These are phyloP conservation scores for Andrena flavipes DNA, from an alignment of 2,888 invertebrate genomes.

Conservation along the genomic window DNA sequence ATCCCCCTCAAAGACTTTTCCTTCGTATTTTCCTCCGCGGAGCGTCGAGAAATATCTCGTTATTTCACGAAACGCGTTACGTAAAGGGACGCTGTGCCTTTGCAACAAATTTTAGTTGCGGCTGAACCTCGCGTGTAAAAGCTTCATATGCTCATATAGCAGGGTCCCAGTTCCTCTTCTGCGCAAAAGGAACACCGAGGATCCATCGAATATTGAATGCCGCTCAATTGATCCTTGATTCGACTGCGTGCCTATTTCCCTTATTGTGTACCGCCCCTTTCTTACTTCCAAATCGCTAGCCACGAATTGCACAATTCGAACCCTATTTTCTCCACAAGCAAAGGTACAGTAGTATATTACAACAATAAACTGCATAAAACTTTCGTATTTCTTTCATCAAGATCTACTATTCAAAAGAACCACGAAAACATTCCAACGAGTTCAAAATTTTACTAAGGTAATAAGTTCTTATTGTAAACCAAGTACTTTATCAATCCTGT, in stretches of 20 bases:
- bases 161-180: background rate
- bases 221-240: constrained; percentile 1
- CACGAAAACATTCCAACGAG: no score
- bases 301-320: background rate
- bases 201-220: constrained; percentile 8
- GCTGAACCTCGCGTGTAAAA: constrained; percentile 2
- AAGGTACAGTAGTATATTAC: no score
- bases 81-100: background rate
- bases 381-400: no score
- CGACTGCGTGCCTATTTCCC: background rate
- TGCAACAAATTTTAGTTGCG: constrained; percentile 11
- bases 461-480: no score
- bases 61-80: constrained; percentile 16
- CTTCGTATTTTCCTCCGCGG: background rate
- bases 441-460: no score
- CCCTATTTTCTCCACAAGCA: no score
- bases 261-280: background rate
- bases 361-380: no score
- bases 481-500: no score
- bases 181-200: background rate
- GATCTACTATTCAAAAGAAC: no score
- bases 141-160: background rate
- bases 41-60: constrained; percentile 20
- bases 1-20: constrained; percentile 22
- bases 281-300: background rate